phyloP scores from a whole-genome alignment of 1,140 invertebrate species.

The Megathymus violae region DNA sequence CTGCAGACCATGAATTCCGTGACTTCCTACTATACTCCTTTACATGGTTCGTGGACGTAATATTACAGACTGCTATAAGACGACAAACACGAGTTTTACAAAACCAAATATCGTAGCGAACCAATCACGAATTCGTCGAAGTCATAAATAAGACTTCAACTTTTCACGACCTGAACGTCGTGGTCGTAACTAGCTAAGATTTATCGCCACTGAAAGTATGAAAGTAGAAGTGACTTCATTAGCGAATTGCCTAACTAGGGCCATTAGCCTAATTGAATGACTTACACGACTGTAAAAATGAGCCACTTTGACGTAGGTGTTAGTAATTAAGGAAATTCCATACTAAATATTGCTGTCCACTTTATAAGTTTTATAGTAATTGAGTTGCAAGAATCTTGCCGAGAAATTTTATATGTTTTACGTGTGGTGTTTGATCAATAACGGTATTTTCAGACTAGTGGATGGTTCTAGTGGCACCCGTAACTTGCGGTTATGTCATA shows the following conservation, averaged over 20 bases:
- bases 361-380: slow-evolving; percentile 5
- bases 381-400: neutral
- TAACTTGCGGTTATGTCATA: neutral
- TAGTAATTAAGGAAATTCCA: slow-evolving; percentile 9
- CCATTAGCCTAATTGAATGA: slow-evolving; percentile 48
- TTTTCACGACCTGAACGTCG: too few species aligned
- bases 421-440: neutral
- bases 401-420: neutral
- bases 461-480: neutral
- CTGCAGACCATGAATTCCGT: too few species aligned
- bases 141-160: too few species aligned
- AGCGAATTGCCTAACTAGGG: slow-evolving; percentile 47
- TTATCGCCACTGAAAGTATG: slow-evolving; percentile 10
- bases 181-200: slow-evolving; percentile 5
- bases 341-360: neutral
- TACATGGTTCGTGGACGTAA: too few species aligned
- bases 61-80: too few species aligned
- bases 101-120: too few species aligned
- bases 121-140: too few species aligned
- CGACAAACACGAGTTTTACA: too few species aligned
- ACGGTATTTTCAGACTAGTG: neutral
- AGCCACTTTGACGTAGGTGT: slow-evolving; percentile 22
- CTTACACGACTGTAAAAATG: slow-evolving; percentile 30
- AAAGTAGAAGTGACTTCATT: slow-evolving; percentile 39
- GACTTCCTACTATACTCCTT: too few species aligned